These are phyloP conservation scores for Dicyrtoma fusca DNA, from an alignment of 2,888 invertebrate genomes.

Conservation along the genomic window DNA sequence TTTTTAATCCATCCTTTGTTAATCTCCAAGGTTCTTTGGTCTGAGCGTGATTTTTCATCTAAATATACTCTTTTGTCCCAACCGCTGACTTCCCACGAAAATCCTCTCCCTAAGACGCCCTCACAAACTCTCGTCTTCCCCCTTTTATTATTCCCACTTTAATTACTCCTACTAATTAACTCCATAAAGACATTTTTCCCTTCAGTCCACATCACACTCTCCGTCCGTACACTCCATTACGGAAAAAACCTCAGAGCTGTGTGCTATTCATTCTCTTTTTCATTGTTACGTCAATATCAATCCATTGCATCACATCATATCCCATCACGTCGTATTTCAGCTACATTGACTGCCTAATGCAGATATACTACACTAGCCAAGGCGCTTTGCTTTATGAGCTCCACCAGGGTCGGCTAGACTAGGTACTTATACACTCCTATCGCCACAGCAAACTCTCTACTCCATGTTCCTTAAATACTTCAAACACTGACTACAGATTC, in stretches of 20 bases:
- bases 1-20: conserved; percentile 57
- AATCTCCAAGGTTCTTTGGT: conserved; percentile 51
- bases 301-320: not conserved
- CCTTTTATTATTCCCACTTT: conserved; percentile 53
- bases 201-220: conserved; percentile 28
- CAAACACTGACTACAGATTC: too few species aligned
- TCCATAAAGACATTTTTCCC: conserved; percentile 55
- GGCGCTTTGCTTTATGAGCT: too few species aligned
- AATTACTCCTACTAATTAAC: conserved; percentile 56
- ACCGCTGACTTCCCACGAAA: conserved; percentile 37
- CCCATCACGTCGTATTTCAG: too few species aligned
- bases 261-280: too few species aligned
- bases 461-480: too few species aligned
- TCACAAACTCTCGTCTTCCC: conserved; percentile 39
- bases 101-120: conserved; percentile 51
- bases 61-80: conserved; percentile 55
- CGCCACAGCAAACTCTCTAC: too few species aligned
- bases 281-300: conserved; percentile 11
- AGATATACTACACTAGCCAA: too few species aligned
- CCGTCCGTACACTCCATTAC: not conserved
- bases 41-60: conserved; percentile 57
- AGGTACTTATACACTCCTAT: too few species aligned
- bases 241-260: not conserved
- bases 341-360: too few species aligned
- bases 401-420: too few species aligned